A percentile compares a stretch with the other conserved stretches of the same genome.
phyloP scores from a whole-genome alignment of 2,797 vertebrate species.

The Typhlichthys subterraneus region DNA sequence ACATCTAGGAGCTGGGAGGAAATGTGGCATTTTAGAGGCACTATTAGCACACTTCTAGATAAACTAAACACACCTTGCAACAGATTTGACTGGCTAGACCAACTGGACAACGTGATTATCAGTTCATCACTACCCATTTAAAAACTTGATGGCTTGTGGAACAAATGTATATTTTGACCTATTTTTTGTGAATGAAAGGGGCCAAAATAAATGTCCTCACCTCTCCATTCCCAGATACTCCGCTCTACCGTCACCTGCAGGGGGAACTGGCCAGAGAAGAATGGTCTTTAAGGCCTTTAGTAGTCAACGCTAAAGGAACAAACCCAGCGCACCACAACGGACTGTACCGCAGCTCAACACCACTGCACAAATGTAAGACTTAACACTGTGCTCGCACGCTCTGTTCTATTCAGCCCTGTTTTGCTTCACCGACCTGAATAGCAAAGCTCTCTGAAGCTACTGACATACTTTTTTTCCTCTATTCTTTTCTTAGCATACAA shows the following conservation, averaged over 20 bases:
- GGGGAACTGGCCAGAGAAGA: conserved; percentile 71
- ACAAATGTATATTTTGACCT: not conserved
- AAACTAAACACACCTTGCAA: not conserved
- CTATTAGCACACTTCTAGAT: not conserved
- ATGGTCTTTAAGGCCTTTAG: conserved; percentile 76
- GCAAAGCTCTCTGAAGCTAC: too few species aligned
- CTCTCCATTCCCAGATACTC: conserved; percentile 59
- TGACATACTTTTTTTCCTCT: not conserved
- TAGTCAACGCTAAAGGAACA: conserved; percentile 41
- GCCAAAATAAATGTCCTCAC: not conserved
- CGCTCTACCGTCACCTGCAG: conserved; percentile 74
- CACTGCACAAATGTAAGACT: conserved; percentile 61
- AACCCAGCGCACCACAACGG: conserved; percentile 32
- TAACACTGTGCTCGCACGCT: conserved; percentile 2
- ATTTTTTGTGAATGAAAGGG: not conserved
- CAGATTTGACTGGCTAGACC: not conserved
- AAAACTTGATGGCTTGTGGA: not conserved
- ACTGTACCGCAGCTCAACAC: conserved; percentile 40
- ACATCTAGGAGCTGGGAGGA: too few species aligned
- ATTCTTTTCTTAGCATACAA: too few species aligned
- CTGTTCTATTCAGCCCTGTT: not conserved
- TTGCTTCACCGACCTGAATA: not conserved
- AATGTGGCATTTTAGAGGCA: too few species aligned
- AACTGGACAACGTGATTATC: not conserved
- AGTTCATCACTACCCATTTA: not conserved